These are phyloP conservation scores for Staurois parvus DNA, from an alignment of 2,797 vertebrate genomes.

Conservation along the genomic window DNA sequence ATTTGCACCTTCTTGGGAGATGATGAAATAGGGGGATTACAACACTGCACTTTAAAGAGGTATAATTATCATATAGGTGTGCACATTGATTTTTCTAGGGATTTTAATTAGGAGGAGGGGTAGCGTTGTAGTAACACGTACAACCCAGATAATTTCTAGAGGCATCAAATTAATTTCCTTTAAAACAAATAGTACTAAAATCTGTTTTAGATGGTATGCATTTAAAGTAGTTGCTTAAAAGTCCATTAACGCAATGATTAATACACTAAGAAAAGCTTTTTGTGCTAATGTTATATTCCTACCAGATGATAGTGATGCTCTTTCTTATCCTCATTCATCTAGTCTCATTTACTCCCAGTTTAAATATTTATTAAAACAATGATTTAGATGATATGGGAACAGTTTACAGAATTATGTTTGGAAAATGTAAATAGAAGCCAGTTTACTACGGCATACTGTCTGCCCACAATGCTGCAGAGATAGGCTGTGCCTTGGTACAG, in stretches of 20 bases:
- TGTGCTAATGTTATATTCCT: constrained; percentile 22
- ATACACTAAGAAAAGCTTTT: not conserved
- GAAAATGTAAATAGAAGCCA: not conserved
- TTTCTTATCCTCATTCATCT: constrained; percentile 4
- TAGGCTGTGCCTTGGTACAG: too few species aligned
- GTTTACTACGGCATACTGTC: too few species aligned
- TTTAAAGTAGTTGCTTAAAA: constrained; percentile 9
- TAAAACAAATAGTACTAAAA: not conserved
- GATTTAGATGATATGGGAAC: constrained; percentile 14
- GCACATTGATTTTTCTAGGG: too few species aligned
- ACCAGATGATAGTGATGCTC: constrained; percentile 34
- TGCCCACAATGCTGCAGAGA: too few species aligned
- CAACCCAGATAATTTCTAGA: not conserved
- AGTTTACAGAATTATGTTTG: constrained; percentile 23
- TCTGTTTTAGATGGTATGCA: not conserved
- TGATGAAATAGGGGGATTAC: too few species aligned
- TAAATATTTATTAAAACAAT: constrained; percentile 37
- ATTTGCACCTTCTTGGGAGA: too few species aligned
- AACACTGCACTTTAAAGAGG: too few species aligned
- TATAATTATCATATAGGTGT: too few species aligned
- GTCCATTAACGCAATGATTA: not conserved
- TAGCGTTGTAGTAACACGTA: not conserved
- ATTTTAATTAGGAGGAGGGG: too few species aligned
- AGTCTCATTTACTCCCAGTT: not conserved
- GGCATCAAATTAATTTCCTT: not conserved